These are phyloP conservation scores for Caerostris extrusa DNA, from an alignment of 1,140 invertebrate species.

Conservation along the genomic window DNA sequence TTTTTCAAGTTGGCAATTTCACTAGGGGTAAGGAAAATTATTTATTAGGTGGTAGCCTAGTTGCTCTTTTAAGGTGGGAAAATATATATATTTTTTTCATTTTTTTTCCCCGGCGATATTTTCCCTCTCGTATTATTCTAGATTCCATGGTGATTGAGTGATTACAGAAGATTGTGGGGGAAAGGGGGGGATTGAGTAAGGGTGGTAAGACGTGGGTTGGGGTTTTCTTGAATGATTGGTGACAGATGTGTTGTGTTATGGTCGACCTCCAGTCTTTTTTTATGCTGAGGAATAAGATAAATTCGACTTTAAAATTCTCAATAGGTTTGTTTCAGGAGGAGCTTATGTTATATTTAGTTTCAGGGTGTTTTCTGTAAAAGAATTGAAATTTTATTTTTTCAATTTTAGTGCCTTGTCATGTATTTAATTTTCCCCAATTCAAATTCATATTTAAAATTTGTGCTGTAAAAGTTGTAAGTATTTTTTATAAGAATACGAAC, in stretches of 20 bases:
- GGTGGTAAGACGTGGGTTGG: not conserved
- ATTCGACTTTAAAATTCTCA: not conserved
- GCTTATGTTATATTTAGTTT: too few relatives aligned
- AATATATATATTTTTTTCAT: not conserved
- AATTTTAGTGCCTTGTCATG: not conserved
- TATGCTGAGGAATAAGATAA: too few relatives aligned
- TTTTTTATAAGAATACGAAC: too few relatives aligned
- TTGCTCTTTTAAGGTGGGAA: not conserved
- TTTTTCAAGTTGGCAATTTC: conserved; percentile 61
- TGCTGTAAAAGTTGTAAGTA: too few relatives aligned
- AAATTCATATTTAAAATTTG: too few relatives aligned
- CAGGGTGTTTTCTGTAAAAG: too few relatives aligned
- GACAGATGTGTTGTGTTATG: conserved; percentile 8
- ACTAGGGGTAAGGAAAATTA: conserved; percentile 54
- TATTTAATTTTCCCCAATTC: too few relatives aligned
- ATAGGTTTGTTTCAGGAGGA: too few relatives aligned
- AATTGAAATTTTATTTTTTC: not conserved
- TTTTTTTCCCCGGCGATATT: not conserved
- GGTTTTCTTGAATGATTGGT: not conserved
- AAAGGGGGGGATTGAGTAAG: not conserved
- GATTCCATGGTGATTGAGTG: conserved; percentile 63
- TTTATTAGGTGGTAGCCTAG: conserved; percentile 62
- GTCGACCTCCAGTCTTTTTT: not conserved
- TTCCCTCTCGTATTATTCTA: conserved; percentile 19
- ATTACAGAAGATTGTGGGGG: conserved; percentile 20